Evolutionary conservation across 2,113 vertebrate species (phyloP).

Genomic region (Labeo catla): DNA sequence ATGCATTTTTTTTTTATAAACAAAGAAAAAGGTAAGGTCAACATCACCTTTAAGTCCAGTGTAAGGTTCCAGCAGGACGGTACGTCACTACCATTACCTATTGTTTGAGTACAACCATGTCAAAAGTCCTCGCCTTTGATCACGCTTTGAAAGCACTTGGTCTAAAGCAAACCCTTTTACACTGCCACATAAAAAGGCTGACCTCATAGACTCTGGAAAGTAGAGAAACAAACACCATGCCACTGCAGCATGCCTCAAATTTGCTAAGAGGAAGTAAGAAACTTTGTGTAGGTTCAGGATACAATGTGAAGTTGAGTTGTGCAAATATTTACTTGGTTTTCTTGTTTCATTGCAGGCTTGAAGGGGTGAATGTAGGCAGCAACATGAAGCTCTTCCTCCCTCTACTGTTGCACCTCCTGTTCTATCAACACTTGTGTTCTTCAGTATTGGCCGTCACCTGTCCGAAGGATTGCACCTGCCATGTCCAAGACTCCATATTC

Average conservation of each 20-base stretch:
- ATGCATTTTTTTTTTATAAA: background rate
- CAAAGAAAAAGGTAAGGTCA: background rate
- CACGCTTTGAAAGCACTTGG: constrained; percentile 39
- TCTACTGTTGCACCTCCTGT: constrained; percentile 59
- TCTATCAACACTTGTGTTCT: constrained; percentile 59
- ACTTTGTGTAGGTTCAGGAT: no score
- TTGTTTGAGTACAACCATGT: constrained; percentile 60
- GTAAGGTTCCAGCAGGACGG: constrained; percentile 37
- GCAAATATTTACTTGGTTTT: constrained; percentile 14
- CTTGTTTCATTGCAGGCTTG: constrained; percentile 58
- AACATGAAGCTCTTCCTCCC: constrained; percentile 72
- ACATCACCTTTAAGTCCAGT: background rate
- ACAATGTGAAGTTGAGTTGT: background rate
- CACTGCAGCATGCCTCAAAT: background rate
- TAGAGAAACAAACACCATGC: background rate
- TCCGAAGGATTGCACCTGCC: constrained; percentile 71
- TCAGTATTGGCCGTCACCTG: constrained; percentile 63
- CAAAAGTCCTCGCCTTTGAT: constrained; percentile 61
- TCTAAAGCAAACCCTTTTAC: constrained; percentile 50
- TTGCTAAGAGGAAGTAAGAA: background rate
- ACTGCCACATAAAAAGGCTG: constrained; percentile 49
- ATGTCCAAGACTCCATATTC: constrained; percentile 66
- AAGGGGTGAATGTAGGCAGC: constrained; percentile 56
- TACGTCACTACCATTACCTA: constrained; percentile 50
- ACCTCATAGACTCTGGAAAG: background rate